Evolutionary conservation across 2,113 vertebrate genomes (phyloP).

Genomic region (Pangasianodon gigas): DNA sequence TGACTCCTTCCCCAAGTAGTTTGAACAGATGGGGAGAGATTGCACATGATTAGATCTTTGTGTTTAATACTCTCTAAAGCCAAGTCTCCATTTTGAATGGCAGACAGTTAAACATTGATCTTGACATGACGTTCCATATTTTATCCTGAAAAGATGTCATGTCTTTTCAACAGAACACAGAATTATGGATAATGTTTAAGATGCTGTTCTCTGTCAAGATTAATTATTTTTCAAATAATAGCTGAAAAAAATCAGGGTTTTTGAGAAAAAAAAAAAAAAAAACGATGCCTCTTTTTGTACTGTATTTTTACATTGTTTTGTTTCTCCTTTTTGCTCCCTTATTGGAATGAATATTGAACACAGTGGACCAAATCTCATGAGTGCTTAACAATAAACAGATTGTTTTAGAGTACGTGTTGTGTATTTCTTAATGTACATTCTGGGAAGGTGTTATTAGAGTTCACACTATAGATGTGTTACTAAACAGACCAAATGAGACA

Average conservation of each 20-base stretch:
- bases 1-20: conserved; percentile 11
- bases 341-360: conserved; percentile 70
- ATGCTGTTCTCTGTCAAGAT: conserved; percentile 52
- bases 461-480: neutral
- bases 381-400: conserved; percentile 77
- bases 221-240: conserved; percentile 57
- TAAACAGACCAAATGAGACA: neutral
- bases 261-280: conserved; percentile 55
- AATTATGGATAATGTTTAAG: conserved; percentile 45
- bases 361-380: conserved; percentile 80
- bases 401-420: conserved; percentile 67
- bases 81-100: conserved; percentile 5
- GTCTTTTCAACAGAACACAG: conserved; percentile 35
- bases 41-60: conserved; percentile 40
- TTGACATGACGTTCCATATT: conserved; percentile 8
- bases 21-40: conserved; percentile 4
- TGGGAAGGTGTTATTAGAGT: neutral
- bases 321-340: conserved; percentile 70
- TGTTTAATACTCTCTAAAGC: conserved; percentile 38
- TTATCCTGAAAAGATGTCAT: conserved; percentile 29
- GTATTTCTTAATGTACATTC: neutral
- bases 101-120: conserved; percentile 15
- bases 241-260: conserved; percentile 62
- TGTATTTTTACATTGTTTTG: conserved; percentile 71
- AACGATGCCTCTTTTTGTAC: conserved; percentile 71